A percentile compares a stretch with the other conserved stretches of the same genome.
These are phyloP conservation scores for Pygmarrhopalites habei DNA, from an alignment of 1,140 invertebrate genomes.

Conservation along the genomic window DNA sequence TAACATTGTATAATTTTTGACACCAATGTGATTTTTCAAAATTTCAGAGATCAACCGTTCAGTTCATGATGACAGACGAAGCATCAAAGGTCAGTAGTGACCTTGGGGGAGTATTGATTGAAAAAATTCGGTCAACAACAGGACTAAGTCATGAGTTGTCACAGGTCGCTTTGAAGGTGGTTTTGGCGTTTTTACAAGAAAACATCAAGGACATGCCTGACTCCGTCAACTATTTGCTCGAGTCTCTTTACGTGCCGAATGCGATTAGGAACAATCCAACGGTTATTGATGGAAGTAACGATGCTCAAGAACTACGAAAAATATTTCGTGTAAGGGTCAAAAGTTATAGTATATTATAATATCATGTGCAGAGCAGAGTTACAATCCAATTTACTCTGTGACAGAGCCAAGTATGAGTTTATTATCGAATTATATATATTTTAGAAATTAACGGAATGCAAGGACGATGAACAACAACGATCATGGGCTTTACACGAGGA, in stretches of 20 bases:
- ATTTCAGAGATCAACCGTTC: no score
- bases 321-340: no score
- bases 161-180: conserved; percentile 70
- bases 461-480: conserved; percentile 86
- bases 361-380: no score
- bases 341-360: no score
- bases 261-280: conserved; percentile 33
- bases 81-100: no score
- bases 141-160: conserved; percentile 80
- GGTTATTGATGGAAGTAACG: conserved; percentile 59
- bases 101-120: conserved; percentile 43
- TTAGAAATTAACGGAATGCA: conserved; percentile 72
- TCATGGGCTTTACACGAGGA: conserved; percentile 91
- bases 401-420: no score
- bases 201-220: background rate
- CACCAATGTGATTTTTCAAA: no score
- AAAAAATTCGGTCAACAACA: conserved; percentile 65
- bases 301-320: conserved; percentile 67
- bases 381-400: no score
- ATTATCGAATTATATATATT: no score
- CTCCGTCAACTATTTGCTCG: background rate
- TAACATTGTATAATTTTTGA: no score
- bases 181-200: conserved; percentile 49
- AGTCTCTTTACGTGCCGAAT: conserved; percentile 34
- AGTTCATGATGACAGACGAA: no score